Evolutionary conservation across 2,888 invertebrate genomes (phyloP), one percentile per base, ranked within the genome.

Genomic region (Tinea semifulvella): DNA sequence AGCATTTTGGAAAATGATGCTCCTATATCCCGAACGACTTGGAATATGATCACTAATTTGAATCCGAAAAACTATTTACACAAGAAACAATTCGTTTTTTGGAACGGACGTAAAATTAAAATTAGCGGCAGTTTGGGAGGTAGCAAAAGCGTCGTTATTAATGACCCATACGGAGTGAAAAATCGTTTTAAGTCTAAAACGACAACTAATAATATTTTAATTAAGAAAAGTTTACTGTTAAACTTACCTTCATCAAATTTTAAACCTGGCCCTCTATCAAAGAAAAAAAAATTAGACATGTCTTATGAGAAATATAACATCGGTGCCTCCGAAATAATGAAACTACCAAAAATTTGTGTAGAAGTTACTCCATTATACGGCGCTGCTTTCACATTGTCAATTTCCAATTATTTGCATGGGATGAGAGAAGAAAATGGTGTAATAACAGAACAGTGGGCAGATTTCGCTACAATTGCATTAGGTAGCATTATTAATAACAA

Each of bases 191-290:
- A 13, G 5, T 16, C 20, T 14, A 20, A 2, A 2, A 11, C 14
- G n/a, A 40, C 8, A 20, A 2, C 19, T 8, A 40, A 40, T 8
- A 42, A 46, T 47, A 48, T 22, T 31, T 8, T 14, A 20, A 13
- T 27, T n/a, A 25, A 49, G 47, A 68, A 59, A 56, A 52, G 60
- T 1, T 62, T 73, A 27, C 52, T 75, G 47, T 55, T 59, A 35
- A 63, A 65, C 54, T 73, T 75, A 1, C 55, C 72, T 47, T 55
- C 58, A 47, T 52, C 82, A 8, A 71, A 70, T 53, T 84, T 85
- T 57, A 84, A 75, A 55, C 83, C 86, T 2, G 86, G 85, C 0
- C 86, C 86, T 2, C 59, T 86, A 38, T 61, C 66, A 43, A 81
- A 66, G 55, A 85, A 85, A 61, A 60, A 56, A 42, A 46, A 56